Evolutionary conservation across 2,113 vertebrate species (phyloP).

Genomic region (Myotis brandtii): DNA sequence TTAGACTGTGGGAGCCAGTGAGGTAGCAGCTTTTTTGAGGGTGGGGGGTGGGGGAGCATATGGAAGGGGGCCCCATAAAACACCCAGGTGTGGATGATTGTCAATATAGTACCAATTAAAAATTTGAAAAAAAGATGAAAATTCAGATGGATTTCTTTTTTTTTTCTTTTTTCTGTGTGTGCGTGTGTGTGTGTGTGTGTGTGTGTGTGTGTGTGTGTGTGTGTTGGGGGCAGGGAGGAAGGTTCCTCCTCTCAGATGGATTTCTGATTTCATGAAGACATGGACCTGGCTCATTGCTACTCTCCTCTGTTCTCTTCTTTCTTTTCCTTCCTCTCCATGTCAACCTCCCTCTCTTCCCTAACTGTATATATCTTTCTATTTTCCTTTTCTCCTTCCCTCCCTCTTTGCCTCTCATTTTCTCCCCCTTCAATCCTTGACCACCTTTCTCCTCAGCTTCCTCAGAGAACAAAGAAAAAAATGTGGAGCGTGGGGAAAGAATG

Average conservation of each 20-base stretch:
- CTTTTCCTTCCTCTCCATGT: not conserved
- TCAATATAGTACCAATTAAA: not conserved
- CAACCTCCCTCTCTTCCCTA: not conserved
- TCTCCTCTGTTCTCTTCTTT: not conserved
- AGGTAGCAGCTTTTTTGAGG: not conserved
- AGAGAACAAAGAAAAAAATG: conserved; percentile 70
- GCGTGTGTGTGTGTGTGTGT: too few relatives aligned
- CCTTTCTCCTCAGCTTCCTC: conserved; percentile 12
- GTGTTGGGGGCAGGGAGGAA: too few relatives aligned
- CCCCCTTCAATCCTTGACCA: not conserved
- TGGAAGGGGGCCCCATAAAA: not conserved
- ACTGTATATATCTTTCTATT: not conserved
- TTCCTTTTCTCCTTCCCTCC: not conserved
- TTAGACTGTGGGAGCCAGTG: not conserved
- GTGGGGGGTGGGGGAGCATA: not conserved
- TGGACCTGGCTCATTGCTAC: not conserved
- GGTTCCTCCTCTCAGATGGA: too few relatives aligned
- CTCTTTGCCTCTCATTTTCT: not conserved
- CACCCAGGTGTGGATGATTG: not conserved
- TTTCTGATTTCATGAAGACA: not conserved
- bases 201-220: too few relatives aligned
- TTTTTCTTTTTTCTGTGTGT: too few relatives aligned
- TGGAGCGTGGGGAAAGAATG: conserved; percentile 55
- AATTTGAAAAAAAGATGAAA: not conserved
- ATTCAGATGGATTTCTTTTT: not conserved